Base-by-base conservation (phyloP, 2,797 vertebrate species). In the Dryobates pubescens region DNA sequence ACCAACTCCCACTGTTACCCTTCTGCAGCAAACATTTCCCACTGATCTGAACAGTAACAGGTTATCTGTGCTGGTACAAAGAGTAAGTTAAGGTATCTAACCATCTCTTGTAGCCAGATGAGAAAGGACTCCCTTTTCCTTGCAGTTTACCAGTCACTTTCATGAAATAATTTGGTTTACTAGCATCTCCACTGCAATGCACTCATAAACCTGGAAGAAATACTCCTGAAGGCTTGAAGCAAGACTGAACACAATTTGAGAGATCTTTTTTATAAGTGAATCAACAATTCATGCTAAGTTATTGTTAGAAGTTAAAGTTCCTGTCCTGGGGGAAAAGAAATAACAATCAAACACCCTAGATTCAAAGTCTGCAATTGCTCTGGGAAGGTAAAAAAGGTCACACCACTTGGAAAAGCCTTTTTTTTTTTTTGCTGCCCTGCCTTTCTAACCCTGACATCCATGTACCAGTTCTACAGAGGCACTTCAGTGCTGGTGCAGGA, bases 161-260 rank as follows among this genome's bases (percentile, higher is more conserved):
- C 90, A 90, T 68, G 49, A 92, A 94, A 90, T 95, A 96, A 96
- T 86, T 91, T 43, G 36, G 86, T 89, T 96, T 96, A 96, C 89
- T 82, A 89, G 67, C 64, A 94, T 80, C 75, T 82, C 75, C n/a
- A 32, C 47, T 72, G 69, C 67, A 88, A 90, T 83, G 73, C 67
- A 92, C 82, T 94, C 71, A 73, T 92, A 83, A 91, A 91, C 70
- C 47, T 47, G 45, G 72, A 89, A 83, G 54, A 92, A 96, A 94
- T 82, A 86, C 43, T 88, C 67, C 43, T 51, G 51, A 75, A 94
- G 86, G 72, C 81, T 93, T 96, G 90, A 96, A 93, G 88, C 74
- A 96, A 96, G 86, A 89, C 75, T 82, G 89, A 94, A 95, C 93
- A 96, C 91, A 96, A 91, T 93, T 96, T 95, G 87, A 95, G 94